Percentiles rank a stretch among this genome's conserved stretches.
Evolutionary conservation across 1,140 invertebrate genomes (phyloP).

Genomic region (Micrasema minimum): DNA sequence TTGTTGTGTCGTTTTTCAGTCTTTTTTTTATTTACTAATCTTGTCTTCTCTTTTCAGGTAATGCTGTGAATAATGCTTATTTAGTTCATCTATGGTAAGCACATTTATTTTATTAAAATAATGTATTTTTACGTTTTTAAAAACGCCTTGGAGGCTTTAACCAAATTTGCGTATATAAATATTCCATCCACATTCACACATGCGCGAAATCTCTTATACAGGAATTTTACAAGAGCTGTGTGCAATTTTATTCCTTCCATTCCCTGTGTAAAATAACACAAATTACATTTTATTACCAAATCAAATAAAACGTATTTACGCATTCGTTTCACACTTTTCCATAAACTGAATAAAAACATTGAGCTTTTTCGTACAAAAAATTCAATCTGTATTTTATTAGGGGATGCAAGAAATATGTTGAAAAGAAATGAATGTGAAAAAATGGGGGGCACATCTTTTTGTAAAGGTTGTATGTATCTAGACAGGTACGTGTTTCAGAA

Average conservation of each 20-base stretch:
- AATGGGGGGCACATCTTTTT: slow-evolving; percentile 42
- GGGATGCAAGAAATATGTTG: slow-evolving; percentile 15
- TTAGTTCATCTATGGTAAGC: slow-evolving; percentile 30
- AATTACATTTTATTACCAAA: slow-evolving; percentile 21
- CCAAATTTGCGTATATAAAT: no score
- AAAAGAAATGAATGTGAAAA: slow-evolving; percentile 27
- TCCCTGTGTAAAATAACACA: not conserved
- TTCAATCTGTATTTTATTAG: slow-evolving; percentile 30
- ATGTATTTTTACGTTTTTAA: no score
- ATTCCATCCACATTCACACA: no score
- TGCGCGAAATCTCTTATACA: no score
- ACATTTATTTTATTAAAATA: no score
- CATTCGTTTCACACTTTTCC: slow-evolving; percentile 11
- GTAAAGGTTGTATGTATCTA: slow-evolving; percentile 38
- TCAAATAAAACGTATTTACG: not conserved
- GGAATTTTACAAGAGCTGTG: no score
- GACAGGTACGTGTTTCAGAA: slow-evolving; percentile 36
- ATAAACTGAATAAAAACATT: slow-evolving; percentile 33
- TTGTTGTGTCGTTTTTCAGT: slow-evolving; percentile 10
- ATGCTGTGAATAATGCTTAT: slow-evolving; percentile 23
- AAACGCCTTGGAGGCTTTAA: no score
- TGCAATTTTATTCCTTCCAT: not conserved
- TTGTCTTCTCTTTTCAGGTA: slow-evolving; percentile 25
- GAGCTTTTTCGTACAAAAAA: slow-evolving; percentile 25
- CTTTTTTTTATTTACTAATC: slow-evolving; percentile 22